Conservation (phyloP, 1,140 invertebrate species). For the Pseudomyrmex concolor region DNA sequence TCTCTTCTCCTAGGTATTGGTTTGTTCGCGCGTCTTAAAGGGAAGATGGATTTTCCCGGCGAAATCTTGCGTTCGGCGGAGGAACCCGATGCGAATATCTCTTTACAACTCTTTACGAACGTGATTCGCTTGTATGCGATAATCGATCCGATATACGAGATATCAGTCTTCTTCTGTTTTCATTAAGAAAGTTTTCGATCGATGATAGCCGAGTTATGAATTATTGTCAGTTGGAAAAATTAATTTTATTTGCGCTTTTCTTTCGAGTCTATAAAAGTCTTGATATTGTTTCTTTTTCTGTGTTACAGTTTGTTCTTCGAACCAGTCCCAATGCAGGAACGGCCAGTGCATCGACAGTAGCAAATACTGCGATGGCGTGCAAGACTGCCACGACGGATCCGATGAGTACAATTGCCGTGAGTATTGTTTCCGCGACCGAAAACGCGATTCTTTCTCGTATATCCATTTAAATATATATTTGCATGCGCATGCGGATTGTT, state of each 20-base stretch:
- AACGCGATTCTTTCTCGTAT: neutral
- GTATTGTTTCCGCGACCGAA: slow-evolving; percentile 69
- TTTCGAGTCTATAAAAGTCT: too few species aligned
- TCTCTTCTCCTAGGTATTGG: slow-evolving; percentile 51
- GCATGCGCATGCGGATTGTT: slow-evolving; percentile 1
- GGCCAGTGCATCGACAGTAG: slow-evolving; percentile 88
- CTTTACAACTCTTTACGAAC: neutral
- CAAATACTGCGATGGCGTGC: slow-evolving; percentile 87
- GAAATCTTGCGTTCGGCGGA: neutral
- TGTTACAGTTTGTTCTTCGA: slow-evolving; percentile 76
- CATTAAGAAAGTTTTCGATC: slow-evolving; percentile 29
- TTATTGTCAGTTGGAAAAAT: neutral
- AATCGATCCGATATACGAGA: slow-evolving; percentile 13
- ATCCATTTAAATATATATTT: neutral
- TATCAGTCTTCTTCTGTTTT: neutral
- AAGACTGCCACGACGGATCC: slow-evolving; percentile 87
- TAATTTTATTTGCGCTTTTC: too few species aligned
- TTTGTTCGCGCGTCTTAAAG: slow-evolving; percentile 36
- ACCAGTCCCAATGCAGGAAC: slow-evolving; percentile 86
- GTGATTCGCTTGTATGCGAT: slow-evolving; percentile 7
- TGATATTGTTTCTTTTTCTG: slow-evolving; percentile 35
- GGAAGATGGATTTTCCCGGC: neutral
- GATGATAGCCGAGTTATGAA: neutral
- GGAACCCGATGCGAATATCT: neutral
- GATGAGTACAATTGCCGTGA: slow-evolving; percentile 88